Conservation (phyloP, 2,113 vertebrate species). For the Oncorhynchus nerka region DNA sequence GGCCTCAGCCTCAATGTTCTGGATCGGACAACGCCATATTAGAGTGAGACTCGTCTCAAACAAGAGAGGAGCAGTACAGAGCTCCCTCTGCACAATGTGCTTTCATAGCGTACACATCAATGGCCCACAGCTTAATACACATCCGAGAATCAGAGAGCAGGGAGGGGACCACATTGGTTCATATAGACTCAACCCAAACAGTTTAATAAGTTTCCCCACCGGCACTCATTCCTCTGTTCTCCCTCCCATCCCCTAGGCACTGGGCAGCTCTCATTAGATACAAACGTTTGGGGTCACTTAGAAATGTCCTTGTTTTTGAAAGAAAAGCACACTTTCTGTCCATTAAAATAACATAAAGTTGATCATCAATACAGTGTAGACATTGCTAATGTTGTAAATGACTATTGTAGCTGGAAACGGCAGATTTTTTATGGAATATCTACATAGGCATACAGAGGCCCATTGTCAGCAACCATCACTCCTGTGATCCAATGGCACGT, state of each 20-base stretch:
- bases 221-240: background rate
- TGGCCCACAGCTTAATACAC: conserved; percentile 12
- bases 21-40: conserved; percentile 9
- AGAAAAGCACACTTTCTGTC: no score
- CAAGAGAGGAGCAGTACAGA: background rate
- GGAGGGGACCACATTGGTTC: conserved; percentile 1
- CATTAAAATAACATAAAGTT: no score
- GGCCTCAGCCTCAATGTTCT: background rate
- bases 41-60: conserved; percentile 1
- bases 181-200: background rate
- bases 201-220: conserved; percentile 23
- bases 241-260: conserved; percentile 7
- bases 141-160: conserved; percentile 5
- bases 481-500: no score
- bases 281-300: no score
- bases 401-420: no score
- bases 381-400: no score
- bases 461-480: no score
- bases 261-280: conserved; percentile 40
- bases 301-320: no score
- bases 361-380: no score
- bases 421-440: no score
- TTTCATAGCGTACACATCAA: conserved; percentile 24
- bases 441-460: no score
- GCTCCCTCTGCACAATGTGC: conserved; percentile 5